Evolutionary conservation across 1,140 invertebrate genomes (phyloP).

Genomic region (Hycleus cichorii): DNA sequence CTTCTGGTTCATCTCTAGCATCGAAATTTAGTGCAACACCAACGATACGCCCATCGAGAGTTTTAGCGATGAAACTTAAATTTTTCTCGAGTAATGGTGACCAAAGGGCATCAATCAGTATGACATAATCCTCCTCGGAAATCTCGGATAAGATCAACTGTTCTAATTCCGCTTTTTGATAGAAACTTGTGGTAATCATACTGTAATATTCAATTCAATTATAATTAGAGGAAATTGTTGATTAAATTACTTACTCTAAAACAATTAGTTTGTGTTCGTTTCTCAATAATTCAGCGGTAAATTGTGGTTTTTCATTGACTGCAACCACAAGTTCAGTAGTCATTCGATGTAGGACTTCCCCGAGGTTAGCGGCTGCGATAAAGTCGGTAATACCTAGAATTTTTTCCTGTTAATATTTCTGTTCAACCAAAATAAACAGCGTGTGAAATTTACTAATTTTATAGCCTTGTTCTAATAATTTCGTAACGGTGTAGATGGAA

Average conservation of each 20-base stretch:
- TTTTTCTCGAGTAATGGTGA: slow-evolving; percentile 53
- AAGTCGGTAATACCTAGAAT: slow-evolving; percentile 65
- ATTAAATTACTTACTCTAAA: slow-evolving; percentile 43
- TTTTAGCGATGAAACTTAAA: slow-evolving; percentile 63
- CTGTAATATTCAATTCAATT: slow-evolving; percentile 40
- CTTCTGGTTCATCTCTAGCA: slow-evolving; percentile 65
- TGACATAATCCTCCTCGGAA: slow-evolving; percentile 55
- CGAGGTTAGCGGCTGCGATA: slow-evolving; percentile 60
- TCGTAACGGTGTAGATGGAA: slow-evolving; percentile 72
- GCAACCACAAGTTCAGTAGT: slow-evolving; percentile 26
- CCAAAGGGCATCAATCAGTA: slow-evolving; percentile 62
- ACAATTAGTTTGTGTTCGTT: slow-evolving; percentile 56
- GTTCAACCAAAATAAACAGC: slow-evolving; percentile 2
- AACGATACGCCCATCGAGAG: slow-evolving; percentile 42
- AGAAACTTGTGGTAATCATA: slow-evolving; percentile 72
- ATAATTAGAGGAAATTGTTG: neutral
- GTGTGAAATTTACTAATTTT: slow-evolving; percentile 53
- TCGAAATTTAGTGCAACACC: slow-evolving; percentile 73
- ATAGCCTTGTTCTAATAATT: slow-evolving; percentile 68
- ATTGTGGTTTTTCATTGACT: slow-evolving; percentile 29
- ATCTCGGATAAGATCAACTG: slow-evolving; percentile 63
- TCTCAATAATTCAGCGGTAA: slow-evolving; percentile 49
- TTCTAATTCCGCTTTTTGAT: slow-evolving; percentile 69
- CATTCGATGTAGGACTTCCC: slow-evolving; percentile 57
- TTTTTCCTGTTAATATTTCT: neutral